Evolutionary conservation across 2,113 vertebrate species (phyloP).

Genomic region (Brevimyrus niger): DNA sequence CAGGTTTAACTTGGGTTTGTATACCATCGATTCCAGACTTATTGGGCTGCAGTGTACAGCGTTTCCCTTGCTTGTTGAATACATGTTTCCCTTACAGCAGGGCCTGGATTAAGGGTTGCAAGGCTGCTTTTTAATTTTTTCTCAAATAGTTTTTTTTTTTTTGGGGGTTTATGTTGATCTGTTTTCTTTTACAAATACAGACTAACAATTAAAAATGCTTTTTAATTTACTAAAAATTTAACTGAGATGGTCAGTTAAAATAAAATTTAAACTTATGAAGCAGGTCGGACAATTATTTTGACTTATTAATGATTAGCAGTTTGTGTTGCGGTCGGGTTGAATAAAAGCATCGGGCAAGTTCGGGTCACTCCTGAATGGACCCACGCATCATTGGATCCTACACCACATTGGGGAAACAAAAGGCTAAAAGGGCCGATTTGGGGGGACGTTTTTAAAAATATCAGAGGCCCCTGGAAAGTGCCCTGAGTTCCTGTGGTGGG

Average conservation of each 20-base stretch:
- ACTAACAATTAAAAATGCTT: too few relatives aligned
- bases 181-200: too few relatives aligned
- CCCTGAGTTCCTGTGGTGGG: too few relatives aligned
- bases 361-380: too few relatives aligned
- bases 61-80: background rate
- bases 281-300: background rate
- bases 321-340: background rate
- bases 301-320: background rate
- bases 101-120: background rate
- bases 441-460: background rate
- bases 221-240: too few relatives aligned
- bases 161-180: background rate
- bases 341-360: background rate
- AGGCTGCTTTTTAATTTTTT: background rate
- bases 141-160: background rate
- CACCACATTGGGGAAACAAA: background rate
- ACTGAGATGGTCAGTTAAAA: background rate
- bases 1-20: background rate
- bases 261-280: background rate
- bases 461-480: too few relatives aligned
- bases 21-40: background rate
- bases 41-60: background rate
- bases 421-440: background rate
- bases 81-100: too few relatives aligned
- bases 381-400: background rate